These are phyloP conservation scores for Hirtodrosophila cameraria DNA, from an alignment of 2,888 invertebrate species.

Conservation along the genomic window DNA sequence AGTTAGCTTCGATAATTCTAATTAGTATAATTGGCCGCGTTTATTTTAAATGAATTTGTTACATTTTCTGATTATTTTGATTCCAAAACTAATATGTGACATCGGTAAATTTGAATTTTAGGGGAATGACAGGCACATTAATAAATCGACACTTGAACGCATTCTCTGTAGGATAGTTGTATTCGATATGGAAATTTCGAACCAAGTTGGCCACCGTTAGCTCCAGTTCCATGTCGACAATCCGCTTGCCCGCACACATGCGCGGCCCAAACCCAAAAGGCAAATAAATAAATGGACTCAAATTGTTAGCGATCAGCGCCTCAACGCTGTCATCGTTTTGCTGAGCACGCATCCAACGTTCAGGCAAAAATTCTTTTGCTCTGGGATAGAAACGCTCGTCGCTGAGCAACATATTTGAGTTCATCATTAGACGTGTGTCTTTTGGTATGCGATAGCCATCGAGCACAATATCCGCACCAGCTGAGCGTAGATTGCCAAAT, in stretches of 20 bases:
- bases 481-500: slow-evolving; percentile 85
- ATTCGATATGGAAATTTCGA: slow-evolving; percentile 83
- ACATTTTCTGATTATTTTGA: too few relatives aligned
- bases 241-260: slow-evolving; percentile 88
- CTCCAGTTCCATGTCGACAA: slow-evolving; percentile 89
- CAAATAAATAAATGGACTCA: slow-evolving; percentile 71
- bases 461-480: slow-evolving; percentile 86
- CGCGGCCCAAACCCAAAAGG: slow-evolving; percentile 83
- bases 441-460: slow-evolving; percentile 87
- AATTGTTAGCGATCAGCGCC: slow-evolving; percentile 85
- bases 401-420: slow-evolving; percentile 87
- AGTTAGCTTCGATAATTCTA: too few relatives aligned
- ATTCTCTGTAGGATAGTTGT: slow-evolving; percentile 78
- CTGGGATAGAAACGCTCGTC: slow-evolving; percentile 87
- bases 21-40: too few relatives aligned
- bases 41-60: too few relatives aligned
- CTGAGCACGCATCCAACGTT: slow-evolving; percentile 87
- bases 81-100: slow-evolving; percentile 33
- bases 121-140: slow-evolving; percentile 78
- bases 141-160: slow-evolving; percentile 64
- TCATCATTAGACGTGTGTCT: slow-evolving; percentile 88
- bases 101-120: slow-evolving; percentile 81
- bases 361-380: slow-evolving; percentile 88
- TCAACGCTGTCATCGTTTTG: slow-evolving; percentile 62
- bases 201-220: slow-evolving; percentile 84